Evolutionary conservation across 2,797 vertebrate species (phyloP).

Genomic region (Scleropages formosus): DNA sequence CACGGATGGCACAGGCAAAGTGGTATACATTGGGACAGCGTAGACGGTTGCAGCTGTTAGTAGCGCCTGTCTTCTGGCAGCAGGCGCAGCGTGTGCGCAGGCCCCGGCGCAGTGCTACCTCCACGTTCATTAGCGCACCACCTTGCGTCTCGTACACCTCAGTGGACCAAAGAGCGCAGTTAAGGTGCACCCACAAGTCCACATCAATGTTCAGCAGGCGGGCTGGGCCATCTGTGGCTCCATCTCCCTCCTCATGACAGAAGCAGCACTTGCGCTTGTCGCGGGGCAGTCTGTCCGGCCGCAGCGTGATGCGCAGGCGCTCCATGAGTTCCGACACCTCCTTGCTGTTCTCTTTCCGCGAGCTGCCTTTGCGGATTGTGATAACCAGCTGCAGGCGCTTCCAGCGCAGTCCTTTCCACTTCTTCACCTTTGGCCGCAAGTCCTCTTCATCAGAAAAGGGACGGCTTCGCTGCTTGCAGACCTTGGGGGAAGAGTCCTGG

Average conservation of each 20-base stretch:
- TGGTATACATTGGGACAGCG: conserved; percentile 97
- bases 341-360: conserved; percentile 82
- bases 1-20: conserved; percentile 93
- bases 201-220: conserved; percentile 95
- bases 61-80: conserved; percentile 95
- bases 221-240: conserved; percentile 87
- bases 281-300: conserved; percentile 85
- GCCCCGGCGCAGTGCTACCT: conserved; percentile 91
- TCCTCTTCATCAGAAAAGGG: conserved; percentile 79
- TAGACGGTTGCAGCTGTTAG: conserved; percentile 94
- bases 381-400: conserved; percentile 91
- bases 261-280: conserved; percentile 97
- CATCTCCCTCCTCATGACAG: conserved; percentile 95
- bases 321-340: conserved; percentile 95
- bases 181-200: conserved; percentile 97
- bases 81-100: conserved; percentile 88
- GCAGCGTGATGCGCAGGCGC: conserved; percentile 87
- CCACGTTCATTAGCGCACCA: conserved; percentile 93
- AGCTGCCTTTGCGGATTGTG: conserved; percentile 87
- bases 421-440: conserved; percentile 83
- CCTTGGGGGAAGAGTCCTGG: conserved; percentile 51
- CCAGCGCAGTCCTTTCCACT: conserved; percentile 97
- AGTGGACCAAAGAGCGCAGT: conserved; percentile 97
- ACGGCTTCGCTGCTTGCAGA: conserved; percentile 76
- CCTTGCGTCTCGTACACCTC: conserved; percentile 98